Evolutionary conservation across 1,140 invertebrate species (phyloP).

Genomic region (Bombyx mandarina): DNA sequence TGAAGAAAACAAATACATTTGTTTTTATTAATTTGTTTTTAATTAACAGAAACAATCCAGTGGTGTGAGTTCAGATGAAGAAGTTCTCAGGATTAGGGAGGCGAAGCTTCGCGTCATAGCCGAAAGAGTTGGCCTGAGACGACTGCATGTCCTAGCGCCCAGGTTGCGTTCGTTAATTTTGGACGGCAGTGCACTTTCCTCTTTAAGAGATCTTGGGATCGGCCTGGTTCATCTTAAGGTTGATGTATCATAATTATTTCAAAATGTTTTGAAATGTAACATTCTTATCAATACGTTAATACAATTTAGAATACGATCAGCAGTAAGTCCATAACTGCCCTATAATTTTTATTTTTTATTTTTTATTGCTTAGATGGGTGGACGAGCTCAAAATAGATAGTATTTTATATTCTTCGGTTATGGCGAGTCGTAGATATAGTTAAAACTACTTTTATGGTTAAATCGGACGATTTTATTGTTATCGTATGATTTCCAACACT

Average conservation of each 20-base stretch:
- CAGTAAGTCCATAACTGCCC: neutral
- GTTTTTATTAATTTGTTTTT: neutral
- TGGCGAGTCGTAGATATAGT: too few species aligned
- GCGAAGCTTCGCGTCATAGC: conserved; percentile 75
- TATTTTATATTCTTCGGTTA: too few species aligned
- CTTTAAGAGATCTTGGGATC: conserved; percentile 78
- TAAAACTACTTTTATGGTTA: too few species aligned
- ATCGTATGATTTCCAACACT: too few species aligned
- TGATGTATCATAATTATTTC: too few species aligned
- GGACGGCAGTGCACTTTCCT: conserved; percentile 76
- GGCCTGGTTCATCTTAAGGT: conserved; percentile 72
- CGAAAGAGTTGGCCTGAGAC: conserved; percentile 72
- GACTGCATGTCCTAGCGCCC: conserved; percentile 74
- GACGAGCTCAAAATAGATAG: too few species aligned
- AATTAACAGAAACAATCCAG: conserved; percentile 59
- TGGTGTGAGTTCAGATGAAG: conserved; percentile 64
- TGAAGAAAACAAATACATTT: neutral
- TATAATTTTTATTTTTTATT: neutral
- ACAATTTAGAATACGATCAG: neutral
- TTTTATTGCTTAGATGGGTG: neutral
- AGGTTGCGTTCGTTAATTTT: conserved; percentile 72
- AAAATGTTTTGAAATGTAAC: too few species aligned
- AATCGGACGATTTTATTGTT: too few species aligned
- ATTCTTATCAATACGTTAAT: neutral
- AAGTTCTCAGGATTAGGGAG: conserved; percentile 71